A percentile compares a stretch with the other conserved stretches of the same genome.
Conservation (phyloP, 2,888 invertebrate species). For the Yponomeuta sedellus region DNA sequence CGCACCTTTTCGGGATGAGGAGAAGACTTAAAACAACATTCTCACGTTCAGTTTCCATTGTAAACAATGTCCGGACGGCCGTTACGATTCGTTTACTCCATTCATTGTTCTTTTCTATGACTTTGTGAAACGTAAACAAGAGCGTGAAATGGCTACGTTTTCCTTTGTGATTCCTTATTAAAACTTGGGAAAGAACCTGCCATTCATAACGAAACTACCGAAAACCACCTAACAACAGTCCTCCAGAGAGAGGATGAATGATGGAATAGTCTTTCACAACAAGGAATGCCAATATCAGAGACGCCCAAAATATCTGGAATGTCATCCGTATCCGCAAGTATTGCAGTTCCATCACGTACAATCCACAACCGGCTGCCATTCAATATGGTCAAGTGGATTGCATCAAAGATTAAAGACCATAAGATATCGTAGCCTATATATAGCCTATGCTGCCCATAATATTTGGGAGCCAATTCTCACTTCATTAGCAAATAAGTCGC, state of each 20-base stretch:
- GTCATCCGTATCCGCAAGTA: slow-evolving; percentile 33
- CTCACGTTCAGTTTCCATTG: slow-evolving; percentile 68
- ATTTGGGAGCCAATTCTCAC: no score
- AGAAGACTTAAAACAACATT: slow-evolving; percentile 58
- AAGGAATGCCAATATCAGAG: neutral
- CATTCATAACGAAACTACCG: neutral
- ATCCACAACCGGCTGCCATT: slow-evolving; percentile 32
- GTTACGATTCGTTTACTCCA: slow-evolving; percentile 63
- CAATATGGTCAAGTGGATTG: slow-evolving; percentile 23
- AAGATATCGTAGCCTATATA: no score
- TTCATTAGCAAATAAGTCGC: no score
- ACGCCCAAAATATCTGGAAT: neutral
- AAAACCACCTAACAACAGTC: no score
- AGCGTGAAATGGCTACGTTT: slow-evolving; percentile 32
- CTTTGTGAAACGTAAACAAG: slow-evolving; percentile 65
- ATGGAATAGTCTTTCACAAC: neutral
- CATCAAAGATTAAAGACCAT: neutral
- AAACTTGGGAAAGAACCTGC: neutral
- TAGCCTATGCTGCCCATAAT: no score
- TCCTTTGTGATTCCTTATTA: slow-evolving; percentile 4
- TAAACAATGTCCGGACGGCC: slow-evolving; percentile 56
- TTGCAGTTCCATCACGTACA: slow-evolving; percentile 52
- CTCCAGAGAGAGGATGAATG: neutral
- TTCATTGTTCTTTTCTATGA: slow-evolving; percentile 59
- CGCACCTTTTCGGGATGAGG: slow-evolving; percentile 41